phyloP scores from a whole-genome alignment of 2,113 vertebrate genomes.

The Ctenodactylus gundi region DNA sequence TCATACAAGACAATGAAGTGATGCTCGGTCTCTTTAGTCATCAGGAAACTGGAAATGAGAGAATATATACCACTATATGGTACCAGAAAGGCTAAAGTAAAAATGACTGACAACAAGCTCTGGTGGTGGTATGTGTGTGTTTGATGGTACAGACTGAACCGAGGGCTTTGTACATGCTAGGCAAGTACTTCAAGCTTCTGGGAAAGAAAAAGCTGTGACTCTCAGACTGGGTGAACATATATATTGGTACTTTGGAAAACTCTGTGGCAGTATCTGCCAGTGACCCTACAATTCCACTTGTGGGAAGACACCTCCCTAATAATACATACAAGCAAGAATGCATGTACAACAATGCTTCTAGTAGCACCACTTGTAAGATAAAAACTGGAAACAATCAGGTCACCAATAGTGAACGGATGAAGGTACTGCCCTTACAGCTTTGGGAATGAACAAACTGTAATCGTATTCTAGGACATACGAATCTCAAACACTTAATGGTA shows the following conservation, averaged over 20 bases:
- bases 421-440: too few species aligned
- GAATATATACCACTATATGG: neutral
- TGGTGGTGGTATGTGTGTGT: neutral
- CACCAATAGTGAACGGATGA: neutral
- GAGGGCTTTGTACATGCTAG: neutral
- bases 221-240: neutral
- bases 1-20: neutral
- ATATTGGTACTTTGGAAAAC: neutral
- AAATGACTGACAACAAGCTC: neutral
- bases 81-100: neutral
- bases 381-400: neutral
- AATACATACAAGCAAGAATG: neutral
- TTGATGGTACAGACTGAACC: neutral
- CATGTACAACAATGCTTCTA: neutral
- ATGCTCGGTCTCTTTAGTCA: neutral
- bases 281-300: neutral
- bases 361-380: neutral
- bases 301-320: neutral
- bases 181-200: neutral
- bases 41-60: neutral
- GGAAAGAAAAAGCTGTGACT: neutral
- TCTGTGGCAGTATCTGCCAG: neutral
- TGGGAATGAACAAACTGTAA: neutral
- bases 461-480: neutral
- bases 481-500: neutral